Percentiles rank a stretch among this genome's conserved stretches.
Evolutionary conservation across 37 sponge, comb jelly and placozoan species (phyloP).

Genomic region (Geodia barretti): DNA sequence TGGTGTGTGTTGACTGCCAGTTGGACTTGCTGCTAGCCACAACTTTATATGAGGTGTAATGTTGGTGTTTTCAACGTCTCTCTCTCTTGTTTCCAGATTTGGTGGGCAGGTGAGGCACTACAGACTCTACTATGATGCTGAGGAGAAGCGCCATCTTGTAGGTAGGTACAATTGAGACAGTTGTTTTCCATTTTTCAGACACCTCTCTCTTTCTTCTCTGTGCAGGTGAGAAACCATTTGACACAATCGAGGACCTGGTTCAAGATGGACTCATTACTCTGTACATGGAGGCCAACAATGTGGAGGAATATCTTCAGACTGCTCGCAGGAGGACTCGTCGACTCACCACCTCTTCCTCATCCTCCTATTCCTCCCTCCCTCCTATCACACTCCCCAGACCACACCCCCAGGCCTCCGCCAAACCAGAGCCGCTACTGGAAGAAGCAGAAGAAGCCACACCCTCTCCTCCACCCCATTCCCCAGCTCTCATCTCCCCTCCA

Average conservation of each 20-base stretch:
- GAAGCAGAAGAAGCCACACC: neutral
- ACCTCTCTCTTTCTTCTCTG: neutral
- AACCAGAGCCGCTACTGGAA: neutral
- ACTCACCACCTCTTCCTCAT: neutral
- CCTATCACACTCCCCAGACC: neutral
- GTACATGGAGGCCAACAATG: constrained; percentile 82
- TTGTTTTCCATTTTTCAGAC: no score
- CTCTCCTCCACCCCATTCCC: neutral
- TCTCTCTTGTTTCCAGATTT: constrained; percentile 35
- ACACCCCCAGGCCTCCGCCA: neutral
- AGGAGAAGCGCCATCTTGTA: constrained; percentile 48
- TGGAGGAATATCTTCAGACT: constrained; percentile 57
- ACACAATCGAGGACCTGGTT: constrained; percentile 85
- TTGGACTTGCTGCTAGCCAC: neutral
- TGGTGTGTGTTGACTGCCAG: neutral
- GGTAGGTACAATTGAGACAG: constrained; percentile 59
- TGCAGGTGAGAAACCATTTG: constrained; percentile 84
- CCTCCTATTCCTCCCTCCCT: neutral
- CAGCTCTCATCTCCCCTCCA: no score
- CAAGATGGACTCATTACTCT: constrained; percentile 86
- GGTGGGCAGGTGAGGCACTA: constrained; percentile 69
- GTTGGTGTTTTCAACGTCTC: neutral
- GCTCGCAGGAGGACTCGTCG: constrained; percentile 12
- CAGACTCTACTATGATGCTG: constrained; percentile 51
- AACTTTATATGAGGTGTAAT: neutral